Evolutionary conservation across 1,140 invertebrate genomes (phyloP), one percentile per base, ranked within the genome.

Genomic region (Tribolium castaneum): DNA sequence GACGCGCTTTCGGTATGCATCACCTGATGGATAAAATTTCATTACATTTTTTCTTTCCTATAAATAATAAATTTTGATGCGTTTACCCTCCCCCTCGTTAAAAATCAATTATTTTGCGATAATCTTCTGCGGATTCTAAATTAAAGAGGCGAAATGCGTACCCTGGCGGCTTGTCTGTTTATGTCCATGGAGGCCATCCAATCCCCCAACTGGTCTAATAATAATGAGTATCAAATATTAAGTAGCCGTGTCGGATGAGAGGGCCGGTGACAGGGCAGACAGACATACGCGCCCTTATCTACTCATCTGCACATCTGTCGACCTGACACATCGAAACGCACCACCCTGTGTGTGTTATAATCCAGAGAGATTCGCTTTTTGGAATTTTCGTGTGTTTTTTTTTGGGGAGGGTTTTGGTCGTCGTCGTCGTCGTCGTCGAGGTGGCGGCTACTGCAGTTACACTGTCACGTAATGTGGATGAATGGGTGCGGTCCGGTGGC

Each of bases 381-480:
- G 6, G 9, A 22, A 6, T 22, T 59, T 25, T 25, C n/a, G n/a
- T n/a, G n/a, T n/a, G n/a, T 59, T 30, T 22, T n/a, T 10, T 45
- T 45, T 45, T 45, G 5, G 1, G 39, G 39, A 45, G 2, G n/a
- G n/a, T 45, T 45, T 45, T 45, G 39, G n/a, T 45, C 3, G 2
- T 45, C 2, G 39, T n/a, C n/a, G n/a, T 34, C 59, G 25, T 35
- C 25, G 59, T 66, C 59, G 59, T 34, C 59, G 59, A 66, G 30
- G 30, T 66, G 59, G 52, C 51, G 72, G 51, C 14, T 14, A 9
- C 52, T 51, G 34, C 51, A 54, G 72, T 22, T 14, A 10, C 54
- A 16, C 72, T 75, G 72, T 75, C 72, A 75, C 72, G 79, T 80
- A 80, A 80, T 80, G 77, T 72, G 77, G 79, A 80, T 80, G 79